Evolutionary conservation across 35 echinoderm and acorn worm genomes (phyloP).

Genomic region (Chiridota heheva): DNA sequence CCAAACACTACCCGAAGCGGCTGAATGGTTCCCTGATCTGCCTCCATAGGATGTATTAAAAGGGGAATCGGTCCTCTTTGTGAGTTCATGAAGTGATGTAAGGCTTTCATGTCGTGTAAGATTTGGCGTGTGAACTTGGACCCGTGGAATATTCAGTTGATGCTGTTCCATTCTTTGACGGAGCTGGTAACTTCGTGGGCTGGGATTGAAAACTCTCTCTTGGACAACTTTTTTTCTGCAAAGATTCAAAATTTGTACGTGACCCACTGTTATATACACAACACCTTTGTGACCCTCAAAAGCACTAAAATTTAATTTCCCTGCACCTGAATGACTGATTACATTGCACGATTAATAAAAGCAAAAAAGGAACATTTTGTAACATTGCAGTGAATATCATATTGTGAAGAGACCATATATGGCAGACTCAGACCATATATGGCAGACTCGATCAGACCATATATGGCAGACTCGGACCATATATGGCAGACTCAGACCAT

Average conservation of each 20-base stretch:
- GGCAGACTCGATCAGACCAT: too few species aligned
- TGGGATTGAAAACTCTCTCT: conserved; percentile 78
- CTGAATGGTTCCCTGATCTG: conserved; percentile 8
- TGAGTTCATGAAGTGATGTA: conserved; percentile 31
- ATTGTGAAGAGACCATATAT: too few species aligned
- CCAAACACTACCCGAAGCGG: too few species aligned
- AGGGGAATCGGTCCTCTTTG: conserved; percentile 11
- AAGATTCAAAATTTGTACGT: neutral
- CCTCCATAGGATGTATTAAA: neutral
- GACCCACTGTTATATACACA: neutral
- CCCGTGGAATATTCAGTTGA: neutral
- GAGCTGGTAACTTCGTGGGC: conserved; percentile 74
- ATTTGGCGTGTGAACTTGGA: neutral
- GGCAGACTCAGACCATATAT: too few species aligned
- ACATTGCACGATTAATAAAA: too few species aligned
- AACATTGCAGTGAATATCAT: too few species aligned
- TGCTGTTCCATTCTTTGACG: conserved; percentile 51
- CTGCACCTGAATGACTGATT: too few species aligned
- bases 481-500: too few species aligned
- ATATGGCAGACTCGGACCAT: too few species aligned
- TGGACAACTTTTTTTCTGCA: conserved; percentile 34
- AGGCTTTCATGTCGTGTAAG: conserved; percentile 11
- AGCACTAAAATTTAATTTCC: too few species aligned
- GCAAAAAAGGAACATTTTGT: too few species aligned
- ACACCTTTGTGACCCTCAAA: too few species aligned